Evolutionary conservation across 2,797 vertebrate species (phyloP).

Genomic region (Macropodus opercularis): DNA sequence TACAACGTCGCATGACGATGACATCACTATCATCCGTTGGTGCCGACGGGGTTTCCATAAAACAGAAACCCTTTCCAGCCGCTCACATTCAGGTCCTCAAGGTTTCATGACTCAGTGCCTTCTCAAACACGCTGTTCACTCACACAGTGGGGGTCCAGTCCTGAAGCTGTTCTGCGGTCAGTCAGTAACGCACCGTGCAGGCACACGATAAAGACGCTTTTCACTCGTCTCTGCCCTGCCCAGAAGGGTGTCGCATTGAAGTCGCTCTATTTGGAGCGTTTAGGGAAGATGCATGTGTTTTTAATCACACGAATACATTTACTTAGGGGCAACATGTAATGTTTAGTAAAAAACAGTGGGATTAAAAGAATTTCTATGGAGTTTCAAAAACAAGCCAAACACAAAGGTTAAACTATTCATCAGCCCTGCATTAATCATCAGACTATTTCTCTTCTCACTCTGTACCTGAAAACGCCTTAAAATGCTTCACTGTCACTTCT

Average conservation of each 20-base stretch:
- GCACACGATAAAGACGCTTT: conserved; percentile 37
- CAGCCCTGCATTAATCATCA: conserved; percentile 29
- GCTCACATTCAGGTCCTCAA: conserved; percentile 63
- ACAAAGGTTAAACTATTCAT: conserved; percentile 16
- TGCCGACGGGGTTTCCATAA: conserved; percentile 64
- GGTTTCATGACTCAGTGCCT: conserved; percentile 42
- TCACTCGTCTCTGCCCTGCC: conserved; percentile 15
- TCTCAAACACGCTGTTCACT: conserved; percentile 37
- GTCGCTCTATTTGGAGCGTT: conserved; percentile 17
- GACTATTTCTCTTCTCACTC: conserved; percentile 31
- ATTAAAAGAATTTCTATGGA: conserved; percentile 4
- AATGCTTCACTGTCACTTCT: conserved; percentile 65
- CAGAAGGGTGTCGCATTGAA: conserved; percentile 10
- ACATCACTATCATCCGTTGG: conserved; percentile 48
- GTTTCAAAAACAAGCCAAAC: conserved; percentile 22
- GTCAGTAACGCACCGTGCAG: conserved; percentile 46
- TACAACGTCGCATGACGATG: conserved; percentile 11
- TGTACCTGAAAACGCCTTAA: conserved; percentile 67
- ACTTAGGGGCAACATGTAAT: conserved; percentile 5
- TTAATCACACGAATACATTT: neutral
- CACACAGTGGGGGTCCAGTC: conserved; percentile 46
- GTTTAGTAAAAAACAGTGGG: neutral
- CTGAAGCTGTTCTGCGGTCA: conserved; percentile 38
- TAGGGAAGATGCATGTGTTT: conserved; percentile 3
- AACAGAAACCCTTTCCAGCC: conserved; percentile 70